These are phyloP conservation scores for Idaea aversata DNA, from an alignment of 2,888 invertebrate genomes.

Conservation along the genomic window DNA sequence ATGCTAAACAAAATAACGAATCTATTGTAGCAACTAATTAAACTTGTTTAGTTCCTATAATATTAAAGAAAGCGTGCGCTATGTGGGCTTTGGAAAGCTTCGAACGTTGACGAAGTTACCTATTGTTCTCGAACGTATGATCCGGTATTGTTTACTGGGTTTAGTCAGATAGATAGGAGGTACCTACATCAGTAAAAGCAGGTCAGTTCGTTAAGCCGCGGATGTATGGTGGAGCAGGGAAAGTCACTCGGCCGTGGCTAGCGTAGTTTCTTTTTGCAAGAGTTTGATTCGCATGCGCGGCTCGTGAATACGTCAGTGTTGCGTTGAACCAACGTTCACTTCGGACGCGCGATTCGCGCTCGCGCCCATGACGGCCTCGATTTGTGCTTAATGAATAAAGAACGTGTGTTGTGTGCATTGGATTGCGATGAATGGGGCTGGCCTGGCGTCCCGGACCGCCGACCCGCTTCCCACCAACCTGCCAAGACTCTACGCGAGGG, in stretches of 20 bases:
- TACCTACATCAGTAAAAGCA: constrained; percentile 54
- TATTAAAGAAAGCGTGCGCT: constrained; percentile 11
- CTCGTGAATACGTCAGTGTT: constrained; percentile 67
- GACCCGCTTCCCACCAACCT: constrained; percentile 63
- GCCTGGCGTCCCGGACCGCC: constrained; percentile 61
- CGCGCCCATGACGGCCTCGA: constrained; percentile 45
- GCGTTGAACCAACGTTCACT: constrained; percentile 73
- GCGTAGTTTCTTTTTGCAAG: constrained; percentile 70
- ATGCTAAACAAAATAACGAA: neutral
- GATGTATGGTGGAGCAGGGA: constrained; percentile 52
- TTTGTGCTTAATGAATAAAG: constrained; percentile 57
- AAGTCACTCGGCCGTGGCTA: constrained; percentile 61
- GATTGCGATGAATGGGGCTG: constrained; percentile 64
- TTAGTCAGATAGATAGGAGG: constrained; percentile 24
- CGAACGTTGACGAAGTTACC: constrained; percentile 9
- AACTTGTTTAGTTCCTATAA: neutral
- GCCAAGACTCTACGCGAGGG: constrained; percentile 79
- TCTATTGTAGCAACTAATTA: neutral
- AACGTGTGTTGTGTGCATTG: constrained; percentile 49
- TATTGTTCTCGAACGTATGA: constrained; percentile 21
- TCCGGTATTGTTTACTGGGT: constrained; percentile 25
- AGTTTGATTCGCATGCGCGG: constrained; percentile 66
- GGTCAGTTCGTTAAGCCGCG: constrained; percentile 63
- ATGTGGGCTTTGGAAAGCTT: constrained; percentile 30
- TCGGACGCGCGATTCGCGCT: constrained; percentile 74